phyloP scores from a whole-genome alignment of 2,113 vertebrate species.

The Aramus guarauna region DNA sequence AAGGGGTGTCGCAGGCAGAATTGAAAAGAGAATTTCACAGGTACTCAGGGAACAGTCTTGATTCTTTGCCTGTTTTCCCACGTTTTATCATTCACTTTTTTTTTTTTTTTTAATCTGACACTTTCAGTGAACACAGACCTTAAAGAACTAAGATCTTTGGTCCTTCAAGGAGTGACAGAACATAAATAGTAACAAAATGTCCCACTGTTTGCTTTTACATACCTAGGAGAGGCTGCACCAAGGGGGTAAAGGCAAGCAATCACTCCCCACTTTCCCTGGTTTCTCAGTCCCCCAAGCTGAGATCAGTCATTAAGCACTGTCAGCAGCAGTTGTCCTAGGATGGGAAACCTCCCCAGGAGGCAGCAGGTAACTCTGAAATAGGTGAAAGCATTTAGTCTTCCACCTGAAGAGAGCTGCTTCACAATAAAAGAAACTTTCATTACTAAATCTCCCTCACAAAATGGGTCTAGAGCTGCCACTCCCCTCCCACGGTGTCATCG shows the following conservation, averaged over 20 bases:
- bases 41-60: not conserved
- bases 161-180: not conserved
- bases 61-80: not conserved
- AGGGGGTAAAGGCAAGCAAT: not conserved
- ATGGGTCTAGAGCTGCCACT: not conserved
- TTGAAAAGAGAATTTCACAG: constrained; percentile 18
- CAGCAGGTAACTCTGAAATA: not conserved
- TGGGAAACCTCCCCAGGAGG: not conserved
- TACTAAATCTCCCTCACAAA: not conserved
- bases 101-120: not conserved
- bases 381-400: not conserved
- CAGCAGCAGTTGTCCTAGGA: not conserved
- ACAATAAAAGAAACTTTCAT: not conserved
- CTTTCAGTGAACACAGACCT: not conserved
- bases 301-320: not conserved
- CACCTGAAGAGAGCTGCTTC: not conserved
- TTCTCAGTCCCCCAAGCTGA: not conserved
- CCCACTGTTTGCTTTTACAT: not conserved
- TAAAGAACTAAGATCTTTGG: not conserved
- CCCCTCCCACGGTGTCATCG: rapidly evolving
- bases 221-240: not conserved
- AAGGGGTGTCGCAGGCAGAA: not conserved
- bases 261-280: not conserved
- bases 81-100: not conserved
- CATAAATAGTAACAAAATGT: not conserved